A percentile compares a stretch with the other conserved stretches of the same genome.
These are phyloP conservation scores for Eira barbara DNA, from an alignment of 2,113 vertebrate genomes.

Conservation along the genomic window DNA sequence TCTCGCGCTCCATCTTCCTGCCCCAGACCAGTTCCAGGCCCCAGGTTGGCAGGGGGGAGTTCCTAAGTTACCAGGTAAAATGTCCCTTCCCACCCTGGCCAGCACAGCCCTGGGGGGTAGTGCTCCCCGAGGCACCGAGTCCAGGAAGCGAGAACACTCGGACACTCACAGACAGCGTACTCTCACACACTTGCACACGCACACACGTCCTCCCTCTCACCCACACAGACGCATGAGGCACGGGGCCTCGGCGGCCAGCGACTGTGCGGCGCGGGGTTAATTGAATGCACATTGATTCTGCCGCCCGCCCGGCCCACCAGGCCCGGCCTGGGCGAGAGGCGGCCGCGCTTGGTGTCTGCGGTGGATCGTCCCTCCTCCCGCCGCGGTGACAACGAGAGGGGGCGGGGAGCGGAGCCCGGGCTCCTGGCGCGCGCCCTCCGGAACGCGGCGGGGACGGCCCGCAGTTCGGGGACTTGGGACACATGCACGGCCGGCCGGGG, in stretches of 20 bases:
- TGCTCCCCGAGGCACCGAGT: neutral
- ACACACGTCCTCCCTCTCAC: neutral
- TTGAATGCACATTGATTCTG: conserved; percentile 76
- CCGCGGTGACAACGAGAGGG: neutral
- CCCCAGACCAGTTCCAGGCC: neutral
- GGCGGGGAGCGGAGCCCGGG: too few relatives aligned
- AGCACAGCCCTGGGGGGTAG: neutral
- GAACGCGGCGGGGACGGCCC: neutral
- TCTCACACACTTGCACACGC: neutral
- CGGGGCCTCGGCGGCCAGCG: conserved; percentile 48
- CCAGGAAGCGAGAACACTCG: neutral
- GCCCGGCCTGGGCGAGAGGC: conserved; percentile 54
- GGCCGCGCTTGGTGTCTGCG: conserved; percentile 56
- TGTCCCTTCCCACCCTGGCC: neutral
- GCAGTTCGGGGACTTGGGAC: neutral
- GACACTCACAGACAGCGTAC: too few relatives aligned
- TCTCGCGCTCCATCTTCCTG: neutral
- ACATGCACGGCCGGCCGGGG: neutral
- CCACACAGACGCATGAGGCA: neutral
- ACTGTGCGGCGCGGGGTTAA: conserved; percentile 70
- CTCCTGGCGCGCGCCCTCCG: neutral
- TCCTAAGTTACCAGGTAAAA: neutral
- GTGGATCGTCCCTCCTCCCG: neutral
- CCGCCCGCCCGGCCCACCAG: conserved; percentile 43
- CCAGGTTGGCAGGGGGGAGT: neutral